These are phyloP conservation scores for Ctenodactylus gundi DNA, from an alignment of 2,113 vertebrate species.

Conservation along the genomic window DNA sequence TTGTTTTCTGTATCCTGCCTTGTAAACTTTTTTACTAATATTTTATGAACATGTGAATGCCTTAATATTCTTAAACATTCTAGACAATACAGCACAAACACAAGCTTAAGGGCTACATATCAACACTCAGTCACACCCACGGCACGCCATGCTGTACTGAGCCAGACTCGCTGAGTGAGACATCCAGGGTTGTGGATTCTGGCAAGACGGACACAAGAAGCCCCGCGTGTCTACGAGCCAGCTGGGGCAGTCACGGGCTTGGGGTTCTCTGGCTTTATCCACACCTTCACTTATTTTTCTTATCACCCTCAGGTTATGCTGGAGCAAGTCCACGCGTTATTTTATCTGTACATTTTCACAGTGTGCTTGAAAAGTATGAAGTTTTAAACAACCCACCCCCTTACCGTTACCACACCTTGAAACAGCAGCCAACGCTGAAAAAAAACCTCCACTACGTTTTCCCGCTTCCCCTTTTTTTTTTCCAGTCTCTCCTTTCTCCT, in stretches of 20 bases:
- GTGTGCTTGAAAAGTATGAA: not conserved
- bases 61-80: conserved; percentile 17
- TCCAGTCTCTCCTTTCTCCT: too few species aligned
- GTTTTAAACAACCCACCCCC: not conserved
- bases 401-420: not conserved
- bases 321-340: not conserved
- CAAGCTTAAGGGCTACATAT: not conserved
- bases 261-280: not conserved
- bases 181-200: not conserved
- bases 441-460: too few species aligned
- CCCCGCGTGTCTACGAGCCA: not conserved
- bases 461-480: not conserved
- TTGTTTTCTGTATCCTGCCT: not conserved
- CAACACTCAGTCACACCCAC: too few species aligned
- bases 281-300: not conserved
- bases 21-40: not conserved
- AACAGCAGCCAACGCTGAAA: too few species aligned
- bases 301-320: not conserved
- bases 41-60: conserved; percentile 19
- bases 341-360: not conserved
- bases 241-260: not conserved
- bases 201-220: not conserved
- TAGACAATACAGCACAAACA: not conserved
- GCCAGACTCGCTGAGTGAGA: too few species aligned
- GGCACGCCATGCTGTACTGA: too few species aligned